Percentiles rank a stretch among this genome's conserved stretches.
Conservation (phyloP, 2,888 invertebrate genomes). For the Amiota minor region DNA sequence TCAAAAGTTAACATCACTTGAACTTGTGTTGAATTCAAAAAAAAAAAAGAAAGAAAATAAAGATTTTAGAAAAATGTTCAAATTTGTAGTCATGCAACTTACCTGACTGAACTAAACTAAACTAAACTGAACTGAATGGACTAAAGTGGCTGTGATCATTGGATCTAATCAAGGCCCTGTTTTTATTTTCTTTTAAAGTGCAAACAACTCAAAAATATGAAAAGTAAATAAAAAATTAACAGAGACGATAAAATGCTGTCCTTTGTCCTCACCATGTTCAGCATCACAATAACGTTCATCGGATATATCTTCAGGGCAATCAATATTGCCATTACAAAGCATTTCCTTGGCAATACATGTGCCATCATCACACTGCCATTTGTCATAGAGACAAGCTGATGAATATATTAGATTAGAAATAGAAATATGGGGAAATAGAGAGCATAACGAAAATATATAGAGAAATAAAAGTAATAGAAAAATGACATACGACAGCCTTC, state of each 20-base stretch:
- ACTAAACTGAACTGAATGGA: too few relatives aligned
- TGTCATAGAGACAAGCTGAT: conserved; percentile 79
- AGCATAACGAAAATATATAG: neutral
- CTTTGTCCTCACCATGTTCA: conserved; percentile 68
- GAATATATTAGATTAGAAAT: conserved; percentile 40
- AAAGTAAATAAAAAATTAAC: too few relatives aligned
- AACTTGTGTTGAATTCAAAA: neutral
- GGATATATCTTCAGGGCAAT: conserved; percentile 82
- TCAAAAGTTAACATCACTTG: neutral
- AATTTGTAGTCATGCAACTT: too few relatives aligned
- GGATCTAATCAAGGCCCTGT: too few relatives aligned
- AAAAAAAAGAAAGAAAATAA: too few relatives aligned
- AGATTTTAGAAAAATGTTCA: too few relatives aligned
- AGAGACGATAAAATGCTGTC: too few relatives aligned
- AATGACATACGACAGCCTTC: conserved; percentile 77
- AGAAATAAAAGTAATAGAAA: conserved; percentile 22
- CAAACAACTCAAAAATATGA: too few relatives aligned
- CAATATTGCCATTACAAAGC: conserved; percentile 80
- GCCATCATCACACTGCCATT: conserved; percentile 85
- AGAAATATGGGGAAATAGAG: neutral
- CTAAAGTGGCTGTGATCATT: too few relatives aligned
- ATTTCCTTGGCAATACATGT: conserved; percentile 78
- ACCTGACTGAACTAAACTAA: too few relatives aligned
- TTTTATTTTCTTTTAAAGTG: too few relatives aligned
- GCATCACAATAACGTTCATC: conserved; percentile 82